Conservation (phyloP, 2,113 vertebrate species). For the Elgaria multicarinata region DNA sequence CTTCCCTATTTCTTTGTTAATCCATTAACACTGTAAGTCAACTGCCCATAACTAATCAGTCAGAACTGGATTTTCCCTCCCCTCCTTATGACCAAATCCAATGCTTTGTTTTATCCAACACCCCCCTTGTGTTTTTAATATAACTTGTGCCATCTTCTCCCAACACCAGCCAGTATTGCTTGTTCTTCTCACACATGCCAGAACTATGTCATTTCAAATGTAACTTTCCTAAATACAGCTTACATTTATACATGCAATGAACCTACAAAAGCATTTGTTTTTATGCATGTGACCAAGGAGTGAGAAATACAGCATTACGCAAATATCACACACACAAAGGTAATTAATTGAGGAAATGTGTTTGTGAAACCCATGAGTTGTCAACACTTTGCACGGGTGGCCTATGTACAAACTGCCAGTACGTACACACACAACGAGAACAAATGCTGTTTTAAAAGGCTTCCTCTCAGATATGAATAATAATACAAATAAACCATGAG, state of each 20-base stretch:
- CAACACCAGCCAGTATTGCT: background rate
- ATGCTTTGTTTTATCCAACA: background rate
- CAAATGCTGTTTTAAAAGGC: conserved; percentile 6
- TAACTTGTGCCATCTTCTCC: background rate
- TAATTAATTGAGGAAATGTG: conserved; percentile 72
- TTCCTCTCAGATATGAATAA: background rate
- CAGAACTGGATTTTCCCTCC: background rate
- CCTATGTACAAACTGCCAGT: conserved; percentile 55
- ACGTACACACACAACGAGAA: conserved; percentile 37
- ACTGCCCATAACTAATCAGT: conserved; percentile 12
- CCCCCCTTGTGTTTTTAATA: background rate
- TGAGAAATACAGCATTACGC: conserved; percentile 22
- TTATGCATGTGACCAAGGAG: background rate
- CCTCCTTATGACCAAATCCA: background rate
- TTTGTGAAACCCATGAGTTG: conserved; percentile 62
- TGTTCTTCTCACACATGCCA: background rate
- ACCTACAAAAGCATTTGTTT: background rate
- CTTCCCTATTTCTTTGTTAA: conserved; percentile 18
- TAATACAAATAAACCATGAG: background rate
- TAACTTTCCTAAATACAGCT: background rate
- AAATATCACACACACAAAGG: conserved; percentile 58
- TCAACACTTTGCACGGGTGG: conserved; percentile 64
- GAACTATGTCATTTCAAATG: background rate
- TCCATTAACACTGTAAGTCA: conserved; percentile 12
- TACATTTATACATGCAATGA: background rate